Evolutionary conservation across 2,797 vertebrate genomes (phyloP), one percentile per base, ranked within the genome.

Genomic region (Tachyglossus aculeatus): DNA sequence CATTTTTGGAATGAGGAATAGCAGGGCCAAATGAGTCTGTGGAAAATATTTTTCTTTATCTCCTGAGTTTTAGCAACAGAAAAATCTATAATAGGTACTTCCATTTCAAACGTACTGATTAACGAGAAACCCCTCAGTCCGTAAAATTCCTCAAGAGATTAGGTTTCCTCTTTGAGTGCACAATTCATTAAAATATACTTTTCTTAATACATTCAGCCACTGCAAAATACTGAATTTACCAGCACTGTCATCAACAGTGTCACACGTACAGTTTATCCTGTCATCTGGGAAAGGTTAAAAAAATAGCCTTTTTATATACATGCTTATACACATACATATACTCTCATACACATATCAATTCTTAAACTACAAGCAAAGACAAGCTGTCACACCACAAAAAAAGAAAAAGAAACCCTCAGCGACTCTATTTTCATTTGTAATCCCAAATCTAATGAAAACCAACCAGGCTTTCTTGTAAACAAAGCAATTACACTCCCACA

Each of bases 401-500:
- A 47, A 0, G 11, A 1, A 41, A 63, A 40, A 39, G 47, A 29
- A 27, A 53, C 19, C 44, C 21, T 24, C 0, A n/a, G 64, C 33
- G 65, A 37, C 39, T 32, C 27, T 52, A 62, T 59, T 72, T 64
- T 65, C 66, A 62, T 64, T 82, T 71, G 53, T 51, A 81, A 85
- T 77, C 76, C 53, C 74, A 56, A 75, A 74, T 25, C 44, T 0
- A 74, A 56, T 45, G 59, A 31, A 71, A 79, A 58, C 40, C 71
- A 67, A 63, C 1, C 0, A 71, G 47, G 25, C 18, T 5, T 71
- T 47, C 54, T 69, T 74, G 70, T 72, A 79, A 76, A 83, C 56
- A 72, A 84, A 82, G 81, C 75, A 81, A 71, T 78, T 86, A 82
- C 73, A 63, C 79, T 81, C 57, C 57, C 71, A 76, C 48, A 50